Evolutionary conservation across 2,113 vertebrate genomes (phyloP).

Genomic region (Pogona vitticeps): DNA sequence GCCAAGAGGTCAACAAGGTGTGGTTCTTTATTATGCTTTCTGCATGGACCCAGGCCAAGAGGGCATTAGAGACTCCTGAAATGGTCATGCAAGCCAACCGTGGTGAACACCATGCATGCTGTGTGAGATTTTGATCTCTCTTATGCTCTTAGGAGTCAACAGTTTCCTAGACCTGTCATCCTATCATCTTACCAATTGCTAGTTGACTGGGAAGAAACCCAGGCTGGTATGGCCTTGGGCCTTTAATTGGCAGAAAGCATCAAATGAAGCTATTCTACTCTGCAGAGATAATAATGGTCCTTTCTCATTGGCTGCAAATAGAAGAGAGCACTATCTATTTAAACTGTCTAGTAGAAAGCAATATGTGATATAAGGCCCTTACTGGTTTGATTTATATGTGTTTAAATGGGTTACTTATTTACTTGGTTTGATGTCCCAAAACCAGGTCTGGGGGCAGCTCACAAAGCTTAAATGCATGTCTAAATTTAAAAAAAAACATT

Average conservation of each 20-base stretch:
- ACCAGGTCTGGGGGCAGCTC: too few relatives aligned
- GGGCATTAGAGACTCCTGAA: background rate
- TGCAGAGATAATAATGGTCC: background rate
- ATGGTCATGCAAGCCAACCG: background rate
- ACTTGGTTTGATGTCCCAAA: too few relatives aligned
- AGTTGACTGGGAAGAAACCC: background rate
- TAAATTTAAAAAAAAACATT: too few relatives aligned
- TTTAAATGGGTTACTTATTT: too few relatives aligned
- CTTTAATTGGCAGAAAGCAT: background rate
- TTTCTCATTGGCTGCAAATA: background rate
- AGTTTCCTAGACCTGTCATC: too few relatives aligned
- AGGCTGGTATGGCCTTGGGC: background rate
- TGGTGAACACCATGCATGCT: background rate
- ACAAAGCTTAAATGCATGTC: too few relatives aligned
- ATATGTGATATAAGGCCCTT: background rate
- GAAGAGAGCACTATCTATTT: background rate
- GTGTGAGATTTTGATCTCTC: background rate
- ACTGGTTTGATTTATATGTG: too few relatives aligned
- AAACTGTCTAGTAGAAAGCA: background rate
- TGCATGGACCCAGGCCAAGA: background rate
- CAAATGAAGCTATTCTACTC: background rate
- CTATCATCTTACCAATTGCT: background rate
- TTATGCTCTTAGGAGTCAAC: background rate
- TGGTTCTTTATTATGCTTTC: background rate
- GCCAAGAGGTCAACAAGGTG: constrained; percentile 74